Conservation (phyloP, 2,888 invertebrate genomes). For the Holacanthella duospinosa region DNA sequence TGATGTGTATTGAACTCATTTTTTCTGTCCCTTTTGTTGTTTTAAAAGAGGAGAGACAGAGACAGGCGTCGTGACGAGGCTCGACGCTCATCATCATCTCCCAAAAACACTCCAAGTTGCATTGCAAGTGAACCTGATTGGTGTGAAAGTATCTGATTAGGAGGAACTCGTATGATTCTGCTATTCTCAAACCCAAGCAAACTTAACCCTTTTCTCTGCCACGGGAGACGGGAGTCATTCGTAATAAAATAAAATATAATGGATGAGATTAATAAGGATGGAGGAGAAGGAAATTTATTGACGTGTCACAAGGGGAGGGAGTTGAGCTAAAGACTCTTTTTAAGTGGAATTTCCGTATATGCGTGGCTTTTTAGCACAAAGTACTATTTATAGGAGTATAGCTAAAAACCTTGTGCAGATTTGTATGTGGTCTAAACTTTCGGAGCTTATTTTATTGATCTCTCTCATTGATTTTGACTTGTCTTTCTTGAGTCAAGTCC, state of each 20-base stretch:
- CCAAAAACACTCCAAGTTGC: neutral
- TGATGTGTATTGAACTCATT: neutral
- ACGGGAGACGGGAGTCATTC: neutral
- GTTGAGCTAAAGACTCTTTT: neutral
- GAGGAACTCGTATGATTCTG: neutral
- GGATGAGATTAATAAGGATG: neutral
- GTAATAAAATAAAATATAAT: neutral
- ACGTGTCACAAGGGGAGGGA: neutral
- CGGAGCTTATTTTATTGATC: neutral
- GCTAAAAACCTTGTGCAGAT: neutral
- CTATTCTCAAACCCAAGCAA: neutral
- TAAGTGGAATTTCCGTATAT: neutral
- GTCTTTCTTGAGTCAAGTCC: neutral
- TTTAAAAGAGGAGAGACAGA: constrained; percentile 8
- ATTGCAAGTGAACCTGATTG: constrained; percentile 8
- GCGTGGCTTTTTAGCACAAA: neutral
- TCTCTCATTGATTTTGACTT: neutral
- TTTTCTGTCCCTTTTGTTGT: constrained; percentile 7
- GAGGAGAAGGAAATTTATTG: constrained; percentile 1
- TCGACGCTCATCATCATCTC: neutral
- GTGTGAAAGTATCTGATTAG: constrained; percentile 11
- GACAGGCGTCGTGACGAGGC: constrained; percentile 2
- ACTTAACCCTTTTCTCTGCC: neutral
- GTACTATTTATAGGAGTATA: neutral
- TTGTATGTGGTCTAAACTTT: neutral